Evolutionary conservation across 2,113 vertebrate species (phyloP).

Genomic region (Calidris pugnax): DNA sequence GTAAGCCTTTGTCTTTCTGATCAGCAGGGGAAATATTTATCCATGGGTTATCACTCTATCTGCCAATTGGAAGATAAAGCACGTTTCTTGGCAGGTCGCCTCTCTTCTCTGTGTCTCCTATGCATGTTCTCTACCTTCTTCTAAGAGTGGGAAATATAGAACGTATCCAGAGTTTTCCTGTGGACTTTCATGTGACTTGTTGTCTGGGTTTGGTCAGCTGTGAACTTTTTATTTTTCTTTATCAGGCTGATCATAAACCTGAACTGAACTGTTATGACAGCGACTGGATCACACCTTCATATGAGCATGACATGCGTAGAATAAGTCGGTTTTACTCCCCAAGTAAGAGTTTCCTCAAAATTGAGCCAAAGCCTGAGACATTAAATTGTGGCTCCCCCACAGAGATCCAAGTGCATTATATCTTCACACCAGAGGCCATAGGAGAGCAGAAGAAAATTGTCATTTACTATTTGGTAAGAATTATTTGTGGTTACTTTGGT

Average conservation of each 20-base stretch:
- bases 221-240: constrained; percentile 8
- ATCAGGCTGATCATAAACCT: constrained; percentile 66
- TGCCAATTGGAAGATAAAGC: neutral
- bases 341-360: constrained; percentile 72
- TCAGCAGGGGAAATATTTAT: neutral
- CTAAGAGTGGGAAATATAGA: neutral
- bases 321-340: constrained; percentile 65
- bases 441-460: constrained; percentile 32
- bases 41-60: neutral
- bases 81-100: neutral
- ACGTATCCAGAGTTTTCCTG: neutral
- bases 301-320: neutral
- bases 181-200: neutral
- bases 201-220: neutral
- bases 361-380: constrained; percentile 28
- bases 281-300: constrained; percentile 31
- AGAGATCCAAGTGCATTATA: constrained; percentile 58
- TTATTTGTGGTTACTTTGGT: neutral
- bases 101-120: neutral
- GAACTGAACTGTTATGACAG: constrained; percentile 21
- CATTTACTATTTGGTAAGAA: constrained; percentile 77
- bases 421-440: constrained; percentile 50
- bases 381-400: constrained; percentile 47
- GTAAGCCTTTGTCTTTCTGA: neutral
- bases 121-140: neutral